Conservation (phyloP, 2,113 vertebrate species). For the Donacobius atricapilla region DNA sequence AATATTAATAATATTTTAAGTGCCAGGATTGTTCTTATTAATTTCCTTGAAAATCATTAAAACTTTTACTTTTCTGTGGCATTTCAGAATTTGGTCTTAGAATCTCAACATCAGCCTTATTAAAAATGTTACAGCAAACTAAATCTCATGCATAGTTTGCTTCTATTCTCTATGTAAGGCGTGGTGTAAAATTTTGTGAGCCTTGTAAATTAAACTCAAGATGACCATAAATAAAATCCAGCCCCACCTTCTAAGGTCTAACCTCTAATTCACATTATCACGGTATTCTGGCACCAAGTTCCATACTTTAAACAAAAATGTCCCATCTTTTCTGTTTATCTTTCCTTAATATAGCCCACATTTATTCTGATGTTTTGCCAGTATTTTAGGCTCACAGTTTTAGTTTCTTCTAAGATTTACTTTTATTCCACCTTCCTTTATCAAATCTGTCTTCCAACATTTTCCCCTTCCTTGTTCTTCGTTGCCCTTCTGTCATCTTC, state of each 20-base stretch:
- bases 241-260: not conserved
- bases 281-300: not conserved
- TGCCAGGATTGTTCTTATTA: not conserved
- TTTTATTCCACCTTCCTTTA: not conserved
- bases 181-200: not conserved
- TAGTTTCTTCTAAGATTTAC: not conserved
- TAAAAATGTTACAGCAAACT: not conserved
- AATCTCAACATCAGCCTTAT: not conserved
- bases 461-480: not conserved
- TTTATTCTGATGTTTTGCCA: not conserved
- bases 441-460: not conserved
- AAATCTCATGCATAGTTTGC: not conserved
- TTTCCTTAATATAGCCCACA: not conserved
- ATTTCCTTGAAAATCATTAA: not conserved
- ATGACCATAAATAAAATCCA: not conserved
- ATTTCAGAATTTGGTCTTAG: not conserved
- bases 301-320: not conserved
- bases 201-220: not conserved
- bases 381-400: not conserved
- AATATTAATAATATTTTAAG: not conserved
- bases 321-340: not conserved
- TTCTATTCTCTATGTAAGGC: not conserved
- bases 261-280: not conserved
- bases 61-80: not conserved
- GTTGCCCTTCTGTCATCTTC: rapidly evolving